A percentile compares a stretch with the other conserved stretches of the same genome.
Evolutionary conservation across 2,113 vertebrate species (phyloP).

Genomic region (Peromyscus polionotus): DNA sequence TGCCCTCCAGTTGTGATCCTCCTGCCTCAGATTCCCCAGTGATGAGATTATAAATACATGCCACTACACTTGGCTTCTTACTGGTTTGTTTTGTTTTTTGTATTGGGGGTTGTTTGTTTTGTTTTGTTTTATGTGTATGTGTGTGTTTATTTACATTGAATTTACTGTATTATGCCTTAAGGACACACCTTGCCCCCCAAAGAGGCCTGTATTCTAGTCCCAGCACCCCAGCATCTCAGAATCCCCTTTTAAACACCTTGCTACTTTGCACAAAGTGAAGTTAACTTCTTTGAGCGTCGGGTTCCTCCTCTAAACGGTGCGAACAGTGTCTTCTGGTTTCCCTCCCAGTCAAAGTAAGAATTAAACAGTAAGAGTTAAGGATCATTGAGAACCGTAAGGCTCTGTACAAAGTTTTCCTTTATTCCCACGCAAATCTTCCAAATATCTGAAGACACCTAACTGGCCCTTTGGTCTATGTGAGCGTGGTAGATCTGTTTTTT

Average conservation of each 20-base stretch:
- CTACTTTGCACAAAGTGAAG: not conserved
- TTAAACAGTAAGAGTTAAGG: conserved; percentile 6
- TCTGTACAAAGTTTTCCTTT: not conserved
- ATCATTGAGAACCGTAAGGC: not conserved
- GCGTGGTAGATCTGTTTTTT: not conserved
- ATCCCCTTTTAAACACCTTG: not conserved
- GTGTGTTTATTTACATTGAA: not conserved
- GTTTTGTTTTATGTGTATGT: not conserved
- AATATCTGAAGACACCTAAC: conserved; percentile 11
- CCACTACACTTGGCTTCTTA: not conserved
- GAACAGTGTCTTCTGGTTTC: not conserved
- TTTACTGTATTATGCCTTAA: not conserved
- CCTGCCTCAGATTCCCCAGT: not conserved
- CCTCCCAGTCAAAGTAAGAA: conserved; percentile 7
- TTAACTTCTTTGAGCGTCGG: not conserved
- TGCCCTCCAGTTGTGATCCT: not conserved
- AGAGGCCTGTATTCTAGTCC: not conserved
- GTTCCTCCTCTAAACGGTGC: conserved; percentile 31
- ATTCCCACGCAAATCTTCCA: not conserved
- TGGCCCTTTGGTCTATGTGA: not conserved
- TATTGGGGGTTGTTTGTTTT: not conserved
- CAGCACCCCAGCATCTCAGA: not conserved
- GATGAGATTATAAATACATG: not conserved
- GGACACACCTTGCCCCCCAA: not conserved
- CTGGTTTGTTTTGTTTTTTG: not conserved